phyloP scores from a whole-genome alignment of 2,888 invertebrate species.

The Gnatocerus cornutus region DNA sequence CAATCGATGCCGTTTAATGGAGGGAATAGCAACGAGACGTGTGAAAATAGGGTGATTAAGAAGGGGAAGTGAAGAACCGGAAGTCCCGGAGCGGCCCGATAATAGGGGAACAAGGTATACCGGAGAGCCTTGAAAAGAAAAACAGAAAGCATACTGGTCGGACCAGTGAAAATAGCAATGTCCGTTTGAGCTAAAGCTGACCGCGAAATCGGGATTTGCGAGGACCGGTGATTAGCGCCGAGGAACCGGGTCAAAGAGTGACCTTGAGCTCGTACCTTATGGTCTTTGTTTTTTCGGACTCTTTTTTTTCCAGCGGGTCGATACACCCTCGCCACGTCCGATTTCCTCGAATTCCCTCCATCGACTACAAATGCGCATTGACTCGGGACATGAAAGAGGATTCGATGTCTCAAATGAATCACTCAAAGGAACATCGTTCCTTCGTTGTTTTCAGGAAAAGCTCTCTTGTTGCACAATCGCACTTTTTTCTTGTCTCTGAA shows the following conservation, averaged over 20 bases:
- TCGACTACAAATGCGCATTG: slow-evolving; percentile 6
- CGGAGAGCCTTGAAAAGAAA: not conserved
- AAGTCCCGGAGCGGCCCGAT: no score
- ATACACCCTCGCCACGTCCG: slow-evolving; percentile 21
- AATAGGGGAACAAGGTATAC: not conserved
- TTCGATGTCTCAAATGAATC: slow-evolving; percentile 30
- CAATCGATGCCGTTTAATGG: not conserved
- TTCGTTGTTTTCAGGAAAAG: slow-evolving; percentile 11
- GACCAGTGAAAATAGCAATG: not conserved
- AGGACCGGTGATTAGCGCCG: not conserved
- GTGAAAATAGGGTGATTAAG: slow-evolving; percentile 5
- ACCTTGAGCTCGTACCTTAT: slow-evolving; percentile 1
- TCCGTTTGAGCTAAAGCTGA: not conserved
- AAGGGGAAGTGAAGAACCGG: not conserved
- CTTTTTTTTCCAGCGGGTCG: slow-evolving; percentile 7
- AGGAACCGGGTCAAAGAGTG: not conserved
- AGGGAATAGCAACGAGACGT: slow-evolving; percentile 6
- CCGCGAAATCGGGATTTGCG: not conserved
- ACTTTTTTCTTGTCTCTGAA: not conserved
- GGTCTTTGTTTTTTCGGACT: no score
- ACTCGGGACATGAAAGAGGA: slow-evolving; percentile 22
- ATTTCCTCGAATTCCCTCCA: slow-evolving; percentile 10
- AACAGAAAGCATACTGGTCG: not conserved
- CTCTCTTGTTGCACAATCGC: slow-evolving; percentile 19
- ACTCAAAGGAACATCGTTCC: slow-evolving; percentile 17